Percentiles rank a stretch among this genome's conserved stretches.
phyloP scores from a whole-genome alignment of 2,113 vertebrate species.

The Psittacula cyanocephala region DNA sequence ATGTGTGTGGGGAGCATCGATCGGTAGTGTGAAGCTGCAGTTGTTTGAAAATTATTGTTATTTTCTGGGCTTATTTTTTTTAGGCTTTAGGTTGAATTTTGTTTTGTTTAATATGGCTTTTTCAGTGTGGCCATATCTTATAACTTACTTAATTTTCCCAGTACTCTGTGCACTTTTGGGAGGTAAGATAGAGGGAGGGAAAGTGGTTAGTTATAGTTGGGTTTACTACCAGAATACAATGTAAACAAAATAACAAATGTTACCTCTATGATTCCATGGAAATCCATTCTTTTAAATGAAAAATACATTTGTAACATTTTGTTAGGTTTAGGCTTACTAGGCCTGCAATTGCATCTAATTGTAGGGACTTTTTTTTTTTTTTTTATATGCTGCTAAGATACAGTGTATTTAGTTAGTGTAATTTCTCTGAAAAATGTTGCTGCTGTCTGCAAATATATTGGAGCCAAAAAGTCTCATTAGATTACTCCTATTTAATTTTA shows the following conservation, averaged over 20 bases:
- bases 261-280: conserved; percentile 73
- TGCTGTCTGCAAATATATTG: conserved; percentile 71
- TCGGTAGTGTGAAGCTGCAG: conserved; percentile 80
- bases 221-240: conserved; percentile 51
- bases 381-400: conserved; percentile 77
- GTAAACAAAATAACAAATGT: conserved; percentile 61
- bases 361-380: conserved; percentile 55
- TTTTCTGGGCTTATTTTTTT: not conserved
- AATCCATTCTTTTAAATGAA: conserved; percentile 57
- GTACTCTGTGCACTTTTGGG: conserved; percentile 37
- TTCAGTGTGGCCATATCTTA: conserved; percentile 29
- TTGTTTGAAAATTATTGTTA: not conserved
- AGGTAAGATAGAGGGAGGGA: not conserved
- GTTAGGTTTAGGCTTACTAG: conserved; percentile 69
- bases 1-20: conserved; percentile 92
- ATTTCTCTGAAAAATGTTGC: conserved; percentile 64
- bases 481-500: conserved; percentile 61
- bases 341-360: conserved; percentile 69
- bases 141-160: conserved; percentile 36
- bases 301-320: conserved; percentile 51
- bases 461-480: conserved; percentile 73
- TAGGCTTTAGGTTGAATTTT: conserved; percentile 28
- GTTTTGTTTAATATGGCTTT: conserved; percentile 36
- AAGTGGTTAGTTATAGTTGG: not conserved
- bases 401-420: conserved; percentile 52